Evolutionary conservation across 2,888 invertebrate genomes (phyloP), one percentile per base, ranked within the genome.

Genomic region (Plagodis pulveraria): DNA sequence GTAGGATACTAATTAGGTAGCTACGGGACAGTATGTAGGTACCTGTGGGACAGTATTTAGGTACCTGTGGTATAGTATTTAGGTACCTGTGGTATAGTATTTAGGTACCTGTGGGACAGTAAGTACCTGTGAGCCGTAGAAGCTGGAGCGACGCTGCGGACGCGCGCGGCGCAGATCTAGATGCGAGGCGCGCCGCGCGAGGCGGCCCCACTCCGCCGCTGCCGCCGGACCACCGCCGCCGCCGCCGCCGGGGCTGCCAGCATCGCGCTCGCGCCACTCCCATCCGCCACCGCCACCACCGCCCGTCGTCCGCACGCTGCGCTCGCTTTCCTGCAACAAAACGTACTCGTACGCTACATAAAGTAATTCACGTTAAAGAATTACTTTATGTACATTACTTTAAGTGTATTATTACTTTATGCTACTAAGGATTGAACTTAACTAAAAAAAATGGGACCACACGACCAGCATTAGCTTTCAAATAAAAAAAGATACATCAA

Each of bases 181-280:
- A 62, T 90, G 91, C 45, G 90, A 90, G 54, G 91, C 91, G 62
- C 91, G 84, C 11, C 91, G 84, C 34, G 87, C 81, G 45, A 89
- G 80, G 33, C 77, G 71, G 63, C 78, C 82, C 84, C 88, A 87
- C 62, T 87, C 87, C 7, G 74, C 84, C 35, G 74, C 84, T 55
- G 80, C 78, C 10, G 87, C 22, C 22, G 4, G 89, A 41, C 71
- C 77, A 66, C 71, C 77, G 62, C 69, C 86, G 10, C 22, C 22
- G 4, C 71, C 77, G 66, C 71, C 77, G 62, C 69, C 86, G 10
- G 87, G 88, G 62, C 88, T 86, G 69, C 84, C 84, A 69, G 87
- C 90, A 33, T 83, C 86, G 22, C 88, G 82, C 69, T 83, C 86
- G 11, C 87, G 84, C 91, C 91, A 90, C 71, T 88, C 88, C 91